These are phyloP conservation scores for Danio tinwini DNA, from an alignment of 2,797 vertebrate genomes.

Conservation along the genomic window DNA sequence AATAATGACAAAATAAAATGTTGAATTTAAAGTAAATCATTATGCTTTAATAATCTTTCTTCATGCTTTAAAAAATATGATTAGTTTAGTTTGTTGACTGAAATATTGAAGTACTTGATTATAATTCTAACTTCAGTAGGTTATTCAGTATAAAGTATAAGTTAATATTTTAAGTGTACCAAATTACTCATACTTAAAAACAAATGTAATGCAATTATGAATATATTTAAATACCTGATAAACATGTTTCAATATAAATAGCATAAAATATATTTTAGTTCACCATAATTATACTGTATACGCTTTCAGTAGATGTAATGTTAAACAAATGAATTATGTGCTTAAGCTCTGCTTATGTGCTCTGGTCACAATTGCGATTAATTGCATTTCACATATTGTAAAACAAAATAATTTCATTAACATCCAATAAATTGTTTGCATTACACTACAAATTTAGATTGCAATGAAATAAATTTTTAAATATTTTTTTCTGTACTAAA, in stretches of 20 bases:
- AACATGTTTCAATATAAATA: background rate
- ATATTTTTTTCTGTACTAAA: no score
- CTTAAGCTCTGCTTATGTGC: background rate
- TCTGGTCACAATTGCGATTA: background rate
- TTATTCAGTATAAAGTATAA: background rate
- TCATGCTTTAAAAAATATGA: background rate
- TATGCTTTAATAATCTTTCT: background rate
- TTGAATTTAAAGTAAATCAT: no score
- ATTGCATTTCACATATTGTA: no score
- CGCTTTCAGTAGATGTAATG: no score
- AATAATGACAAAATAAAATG: constrained; percentile 6
- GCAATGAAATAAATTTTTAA: no score
- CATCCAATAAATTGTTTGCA: no score
- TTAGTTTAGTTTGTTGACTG: background rate
- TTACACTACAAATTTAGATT: no score
- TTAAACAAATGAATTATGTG: background rate
- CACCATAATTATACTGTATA: background rate
- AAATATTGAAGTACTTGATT: background rate
- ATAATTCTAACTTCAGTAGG: background rate
- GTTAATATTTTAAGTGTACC: background rate
- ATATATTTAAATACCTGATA: background rate
- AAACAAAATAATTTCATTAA: no score
- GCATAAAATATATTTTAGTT: background rate
- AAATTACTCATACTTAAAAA: background rate
- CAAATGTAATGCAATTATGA: background rate